Evolutionary conservation across 2,113 vertebrate genomes (phyloP).

Genomic region (Zosterops japonicus): DNA sequence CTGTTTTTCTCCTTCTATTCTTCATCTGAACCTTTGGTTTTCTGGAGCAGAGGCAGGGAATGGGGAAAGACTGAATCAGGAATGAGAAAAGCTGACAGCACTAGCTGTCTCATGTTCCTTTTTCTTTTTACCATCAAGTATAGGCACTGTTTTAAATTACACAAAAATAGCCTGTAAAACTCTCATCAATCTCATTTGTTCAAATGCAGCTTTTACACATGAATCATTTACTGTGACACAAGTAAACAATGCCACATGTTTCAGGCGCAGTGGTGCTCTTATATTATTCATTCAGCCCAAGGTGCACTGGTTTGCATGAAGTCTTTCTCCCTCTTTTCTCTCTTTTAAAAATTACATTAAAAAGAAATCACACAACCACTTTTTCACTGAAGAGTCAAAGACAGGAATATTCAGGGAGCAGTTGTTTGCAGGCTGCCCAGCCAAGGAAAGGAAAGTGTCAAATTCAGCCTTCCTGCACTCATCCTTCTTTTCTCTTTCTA

Average conservation of each 20-base stretch:
- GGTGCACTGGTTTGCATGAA: conserved; percentile 4
- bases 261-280: neutral
- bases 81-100: neutral
- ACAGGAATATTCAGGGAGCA: neutral
- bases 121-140: conserved; percentile 1
- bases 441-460: neutral
- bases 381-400: neutral
- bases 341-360: neutral
- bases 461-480: neutral
- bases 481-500: neutral
- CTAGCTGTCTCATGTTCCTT: neutral
- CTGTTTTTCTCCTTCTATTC: neutral
- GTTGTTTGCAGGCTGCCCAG: neutral
- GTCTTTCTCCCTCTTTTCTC: neutral
- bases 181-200: conserved; percentile 58
- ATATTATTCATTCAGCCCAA: conserved; percentile 44
- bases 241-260: conserved; percentile 72
- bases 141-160: conserved; percentile 61
- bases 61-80: neutral
- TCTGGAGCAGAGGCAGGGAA: neutral
- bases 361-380: neutral
- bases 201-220: conserved; percentile 60
- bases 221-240: conserved; percentile 61
- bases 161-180: conserved; percentile 50
- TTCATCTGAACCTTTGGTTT: neutral